Base-by-base conservation (phyloP, 2,797 vertebrate species). In the Amphiprion clarkii region DNA sequence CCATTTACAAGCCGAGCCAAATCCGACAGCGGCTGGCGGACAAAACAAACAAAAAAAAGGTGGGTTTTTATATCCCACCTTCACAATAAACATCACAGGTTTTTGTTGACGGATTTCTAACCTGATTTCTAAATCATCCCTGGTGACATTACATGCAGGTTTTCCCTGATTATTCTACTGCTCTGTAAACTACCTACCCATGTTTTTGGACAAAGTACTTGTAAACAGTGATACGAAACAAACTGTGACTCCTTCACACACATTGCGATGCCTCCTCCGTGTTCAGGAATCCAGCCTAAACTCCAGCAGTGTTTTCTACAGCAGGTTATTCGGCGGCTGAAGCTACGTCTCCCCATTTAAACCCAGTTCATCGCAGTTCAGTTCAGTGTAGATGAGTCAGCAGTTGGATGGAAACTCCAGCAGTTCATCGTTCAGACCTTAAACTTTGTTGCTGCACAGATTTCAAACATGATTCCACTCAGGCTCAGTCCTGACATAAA, bases 141-240 rank as follows among this genome's bases (percentile, higher is more conserved):
- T 73, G 71, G 80, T 85, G 83, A 64, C 71, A 75, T 83, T 36
- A 85, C 84, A 86, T 88, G 88, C 86, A 93, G 83, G 74, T 58
- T 74, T 60, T 82, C 86, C 90, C 89, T 89, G 90, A 91, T 83
- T 85, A 68, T 67, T 85, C 86, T 79, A 82, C 79, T 51, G 56
- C n/a, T 78, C 25, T 81, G 83, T 83, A 89, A 87, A 90, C 86
- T 88, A 92, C n/a, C 51, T 75, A 79, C 65, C 60, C 63, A 71
- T 54, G 58, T 36, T 74, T 67, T 75, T 72, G 71, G 33, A 82
- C 64, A 71, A 67, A 76, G 54, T 80, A 11, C 59, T 39, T 90
- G 87, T 90, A 93, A 91, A 93, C 90, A 89, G 81, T 71, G 77
- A 85, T 49, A 63, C 6, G 23, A 84, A 27, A 78, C 51, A 77